Evolutionary conservation across 2,113 vertebrate species (phyloP).

Genomic region (Corythoichthys haematopterus): DNA sequence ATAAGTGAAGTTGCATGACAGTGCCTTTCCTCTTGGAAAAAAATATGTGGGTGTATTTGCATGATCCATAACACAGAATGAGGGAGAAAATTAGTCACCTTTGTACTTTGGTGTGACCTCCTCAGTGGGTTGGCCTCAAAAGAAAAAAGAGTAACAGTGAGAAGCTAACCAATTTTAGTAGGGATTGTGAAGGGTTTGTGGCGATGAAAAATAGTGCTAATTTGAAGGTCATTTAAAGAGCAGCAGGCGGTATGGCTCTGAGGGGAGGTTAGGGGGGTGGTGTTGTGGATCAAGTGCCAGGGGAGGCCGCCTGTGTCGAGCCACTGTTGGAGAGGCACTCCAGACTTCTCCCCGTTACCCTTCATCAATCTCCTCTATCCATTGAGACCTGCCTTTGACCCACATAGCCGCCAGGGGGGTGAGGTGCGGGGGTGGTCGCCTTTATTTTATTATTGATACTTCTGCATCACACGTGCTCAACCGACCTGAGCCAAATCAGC

Average conservation of each 20-base stretch:
- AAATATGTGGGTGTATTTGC: conserved; percentile 16
- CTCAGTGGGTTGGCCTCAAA: conserved; percentile 31
- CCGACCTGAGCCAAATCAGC: conserved; percentile 56
- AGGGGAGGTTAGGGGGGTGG: conserved; percentile 32
- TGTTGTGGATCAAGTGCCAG: conserved; percentile 53
- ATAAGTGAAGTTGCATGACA: conserved; percentile 16
- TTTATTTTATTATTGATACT: conserved; percentile 77
- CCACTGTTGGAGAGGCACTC: conserved; percentile 54
- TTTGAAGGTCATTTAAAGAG: conserved; percentile 77
- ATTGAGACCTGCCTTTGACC: conserved; percentile 73
- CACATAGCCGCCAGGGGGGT: conserved; percentile 66
- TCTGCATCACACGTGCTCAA: conserved; percentile 66
- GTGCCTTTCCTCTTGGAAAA: conserved; percentile 4
- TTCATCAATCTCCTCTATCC: conserved; percentile 76
- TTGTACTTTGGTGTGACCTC: conserved; percentile 15
- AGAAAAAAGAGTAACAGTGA: conserved; percentile 25
- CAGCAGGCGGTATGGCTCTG: conserved; percentile 56
- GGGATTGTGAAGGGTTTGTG: conserved; percentile 52
- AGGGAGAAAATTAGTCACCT: conserved; percentile 24
- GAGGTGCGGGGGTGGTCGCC: conserved; percentile 35
- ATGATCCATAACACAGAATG: conserved; percentile 17
- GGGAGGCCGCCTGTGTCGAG: conserved; percentile 47
- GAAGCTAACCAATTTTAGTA: conserved; percentile 35
- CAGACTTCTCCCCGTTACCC: conserved; percentile 64
- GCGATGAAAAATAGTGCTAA: conserved; percentile 67